Base-by-base conservation (phyloP, 64 coral and sea anemone genomes). In the Porites lutea region DNA sequence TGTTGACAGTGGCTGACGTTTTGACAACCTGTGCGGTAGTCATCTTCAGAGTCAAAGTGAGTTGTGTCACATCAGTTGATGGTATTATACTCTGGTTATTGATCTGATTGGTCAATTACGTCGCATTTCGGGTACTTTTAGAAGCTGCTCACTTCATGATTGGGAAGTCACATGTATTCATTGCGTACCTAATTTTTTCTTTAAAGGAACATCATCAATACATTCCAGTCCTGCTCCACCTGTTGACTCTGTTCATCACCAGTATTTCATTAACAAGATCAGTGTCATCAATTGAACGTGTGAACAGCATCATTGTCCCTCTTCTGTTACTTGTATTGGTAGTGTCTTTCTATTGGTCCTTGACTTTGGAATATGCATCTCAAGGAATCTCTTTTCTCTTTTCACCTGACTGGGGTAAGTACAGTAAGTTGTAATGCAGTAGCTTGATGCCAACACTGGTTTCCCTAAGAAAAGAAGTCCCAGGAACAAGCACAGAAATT, bases 351-450 rank as follows among this genome's bases (percentile, higher is more conserved):
- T 96, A 45, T 72, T 96, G 95, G 95, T 88, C 95, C 2, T 65
- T 96, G 59, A 20, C 86, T 18, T 88, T 96, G 90, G 49, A 96
- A 48, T 96, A 96, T 86, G 90, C 95, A 52, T 77, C 77, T 21
- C 16, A 92, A 63, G 95, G 95, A 0, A 96, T 96, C 23, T 47
- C 8, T 7, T 96, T 89, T 75, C 90, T 96, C 13, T 96, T 96
- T 60, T 73, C 90, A 37, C 95, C 90, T 44, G 95, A 96, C 61
- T 96, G 95, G 95, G 95, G 95, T 96, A 67, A 54, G 76, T 52
- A 54, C 2, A 14, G 54, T 8, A 8, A 5, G 11, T 12, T 9
- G 7, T 57, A 9, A 57, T 12, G 54, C 5, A 57, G 7, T 12
- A 12, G 12, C 27, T 37, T 37, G 27, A 37, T 37, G 27, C 27